Percentiles rank a stretch among this genome's conserved stretches.
Evolutionary conservation across 2,113 vertebrate species (phyloP).

Genomic region (Semicossyphus pulcher): DNA sequence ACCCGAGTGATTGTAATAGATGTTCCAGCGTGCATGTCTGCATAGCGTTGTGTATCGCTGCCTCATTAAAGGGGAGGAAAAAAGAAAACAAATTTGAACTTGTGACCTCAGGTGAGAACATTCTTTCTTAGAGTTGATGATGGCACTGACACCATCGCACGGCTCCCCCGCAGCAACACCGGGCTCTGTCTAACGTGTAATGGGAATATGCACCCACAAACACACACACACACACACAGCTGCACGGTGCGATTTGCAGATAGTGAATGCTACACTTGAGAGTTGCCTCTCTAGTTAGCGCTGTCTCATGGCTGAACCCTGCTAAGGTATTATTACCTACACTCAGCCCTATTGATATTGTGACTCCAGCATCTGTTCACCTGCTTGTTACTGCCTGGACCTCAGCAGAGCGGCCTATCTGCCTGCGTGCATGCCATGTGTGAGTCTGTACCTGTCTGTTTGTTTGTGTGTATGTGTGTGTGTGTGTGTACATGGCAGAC

Average conservation of each 20-base stretch:
- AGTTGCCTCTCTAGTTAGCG: conserved; percentile 78
- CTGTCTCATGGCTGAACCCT: conserved; percentile 69
- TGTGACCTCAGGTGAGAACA: conserved; percentile 69
- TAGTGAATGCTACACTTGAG: conserved; percentile 78
- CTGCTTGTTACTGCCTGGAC: conserved; percentile 77
- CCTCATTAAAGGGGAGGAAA: conserved; percentile 71
- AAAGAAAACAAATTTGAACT: conserved; percentile 74
- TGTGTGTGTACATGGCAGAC: conserved; percentile 36
- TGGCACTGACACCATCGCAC: conserved; percentile 57
- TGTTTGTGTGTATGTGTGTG: conserved; percentile 8
- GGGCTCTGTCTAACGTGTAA: conserved; percentile 55
- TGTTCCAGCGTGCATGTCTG: conserved; percentile 65
- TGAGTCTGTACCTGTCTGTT: conserved; percentile 15
- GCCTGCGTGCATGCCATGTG: conserved; percentile 57
- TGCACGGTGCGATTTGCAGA: conserved; percentile 75
- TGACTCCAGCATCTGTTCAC: conserved; percentile 78
- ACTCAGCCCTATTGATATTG: conserved; percentile 79
- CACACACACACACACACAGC: conserved; percentile 34
- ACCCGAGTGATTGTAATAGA: conserved; percentile 72
- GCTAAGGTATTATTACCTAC: conserved; percentile 75
- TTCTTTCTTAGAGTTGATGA: conserved; percentile 75
- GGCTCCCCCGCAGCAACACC: conserved; percentile 54
- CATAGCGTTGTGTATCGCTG: conserved; percentile 62
- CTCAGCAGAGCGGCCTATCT: conserved; percentile 61
- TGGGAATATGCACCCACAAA: conserved; percentile 49